These are phyloP conservation scores for Pandion haliaetus DNA, from an alignment of 2,113 vertebrate species.

Conservation along the genomic window DNA sequence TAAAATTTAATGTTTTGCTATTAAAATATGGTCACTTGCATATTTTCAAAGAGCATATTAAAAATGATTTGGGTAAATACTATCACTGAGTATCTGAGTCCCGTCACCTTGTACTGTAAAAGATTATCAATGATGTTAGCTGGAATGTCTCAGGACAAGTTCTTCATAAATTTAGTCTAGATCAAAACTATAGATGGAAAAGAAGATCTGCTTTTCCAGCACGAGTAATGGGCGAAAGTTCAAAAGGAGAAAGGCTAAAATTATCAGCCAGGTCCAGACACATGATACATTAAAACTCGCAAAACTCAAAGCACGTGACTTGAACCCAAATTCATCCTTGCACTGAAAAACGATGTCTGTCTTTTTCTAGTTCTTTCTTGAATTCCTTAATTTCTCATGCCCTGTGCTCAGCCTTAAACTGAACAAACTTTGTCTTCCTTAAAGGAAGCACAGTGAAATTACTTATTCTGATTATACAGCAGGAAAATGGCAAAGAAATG, in stretches of 20 bases:
- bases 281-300: background rate
- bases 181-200: background rate
- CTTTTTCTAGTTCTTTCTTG: background rate
- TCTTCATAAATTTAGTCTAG: background rate
- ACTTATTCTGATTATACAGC: background rate
- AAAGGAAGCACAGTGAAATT: background rate
- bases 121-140: background rate
- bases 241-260: background rate
- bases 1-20: background rate
- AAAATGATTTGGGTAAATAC: background rate
- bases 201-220: background rate
- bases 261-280: background rate
- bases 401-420: background rate
- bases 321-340: background rate
- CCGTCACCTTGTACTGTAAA: background rate
- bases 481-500: background rate
- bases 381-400: background rate
- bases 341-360: background rate
- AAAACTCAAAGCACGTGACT: background rate
- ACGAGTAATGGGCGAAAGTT: background rate
- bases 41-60: background rate
- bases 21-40: background rate
- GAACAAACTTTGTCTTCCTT: background rate
- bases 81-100: background rate
- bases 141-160: background rate